Percentiles rank a stretch among this genome's conserved stretches.
Evolutionary conservation across 2,797 vertebrate species (phyloP).

Genomic region (Propithecus perrieri): DNA sequence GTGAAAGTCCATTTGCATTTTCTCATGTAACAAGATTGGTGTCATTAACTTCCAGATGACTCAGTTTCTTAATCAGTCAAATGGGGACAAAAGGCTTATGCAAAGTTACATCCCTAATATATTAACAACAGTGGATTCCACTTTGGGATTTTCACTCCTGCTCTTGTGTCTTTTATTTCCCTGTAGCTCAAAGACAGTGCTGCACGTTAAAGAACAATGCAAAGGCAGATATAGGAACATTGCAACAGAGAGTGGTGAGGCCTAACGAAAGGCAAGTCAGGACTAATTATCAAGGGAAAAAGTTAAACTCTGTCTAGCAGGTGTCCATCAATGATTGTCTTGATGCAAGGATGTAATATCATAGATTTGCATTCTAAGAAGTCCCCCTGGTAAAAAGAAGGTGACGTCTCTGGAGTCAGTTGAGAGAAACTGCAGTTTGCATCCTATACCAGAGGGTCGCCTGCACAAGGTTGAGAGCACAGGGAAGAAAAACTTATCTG

Average conservation of each 20-base stretch:
- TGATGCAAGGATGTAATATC: not conserved
- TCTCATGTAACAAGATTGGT: not conserved
- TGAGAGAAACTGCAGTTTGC: not conserved
- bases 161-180: not conserved
- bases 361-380: not conserved
- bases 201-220: not conserved
- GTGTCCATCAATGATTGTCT: not conserved
- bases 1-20: not conserved
- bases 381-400: not conserved
- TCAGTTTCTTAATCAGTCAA: constrained; percentile 24
- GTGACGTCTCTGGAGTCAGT: not conserved
- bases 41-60: not conserved
- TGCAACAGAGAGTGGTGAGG: not conserved
- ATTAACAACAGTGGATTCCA: not conserved
- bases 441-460: not conserved
- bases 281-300: not conserved
- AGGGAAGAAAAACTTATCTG: not conserved
- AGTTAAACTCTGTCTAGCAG: not conserved
- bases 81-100: constrained; percentile 25
- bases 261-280: not conserved
- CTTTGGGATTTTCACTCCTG: not conserved
- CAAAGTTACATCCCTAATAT: not conserved
- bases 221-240: not conserved
- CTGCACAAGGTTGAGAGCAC: fast-evolving
- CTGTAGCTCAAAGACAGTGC: not conserved